phyloP scores from a whole-genome alignment of 2,797 vertebrate species.

The Phoxinus dragarum region DNA sequence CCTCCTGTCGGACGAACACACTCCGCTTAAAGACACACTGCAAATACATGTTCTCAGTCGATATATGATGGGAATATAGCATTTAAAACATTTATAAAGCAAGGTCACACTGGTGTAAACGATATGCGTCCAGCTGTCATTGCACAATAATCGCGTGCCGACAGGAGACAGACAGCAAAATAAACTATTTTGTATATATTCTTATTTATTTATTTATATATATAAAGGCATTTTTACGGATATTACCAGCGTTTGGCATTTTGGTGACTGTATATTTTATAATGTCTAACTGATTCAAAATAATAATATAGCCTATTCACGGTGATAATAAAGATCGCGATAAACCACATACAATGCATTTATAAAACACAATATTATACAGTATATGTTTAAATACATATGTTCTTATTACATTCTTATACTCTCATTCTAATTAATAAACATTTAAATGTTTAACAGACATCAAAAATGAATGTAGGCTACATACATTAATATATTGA shows the following conservation, averaged over 20 bases:
- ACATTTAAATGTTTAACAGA: background rate
- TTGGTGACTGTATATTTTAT: background rate
- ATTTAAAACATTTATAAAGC: background rate
- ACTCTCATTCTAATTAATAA: background rate
- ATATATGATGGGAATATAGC: background rate
- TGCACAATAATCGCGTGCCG: background rate
- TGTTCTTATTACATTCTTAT: background rate
- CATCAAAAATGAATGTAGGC: no score
- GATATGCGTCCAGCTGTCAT: background rate
- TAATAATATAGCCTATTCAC: background rate
- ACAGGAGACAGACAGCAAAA: background rate
- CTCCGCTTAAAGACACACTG: conserved; percentile 75
- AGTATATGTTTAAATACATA: background rate
- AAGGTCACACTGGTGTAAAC: no score
- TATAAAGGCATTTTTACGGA: background rate
- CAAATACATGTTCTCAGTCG: background rate
- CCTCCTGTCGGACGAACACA: conserved; percentile 84
- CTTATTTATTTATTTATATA: no score
- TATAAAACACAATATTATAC: no score
- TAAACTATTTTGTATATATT: no score
- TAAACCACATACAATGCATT: no score
- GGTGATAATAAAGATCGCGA: no score
- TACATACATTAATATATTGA: no score
- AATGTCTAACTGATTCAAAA: background rate
- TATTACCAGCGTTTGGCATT: background rate